Conservation (phyloP, 2,888 invertebrate species). For the Phengaris arion region DNA sequence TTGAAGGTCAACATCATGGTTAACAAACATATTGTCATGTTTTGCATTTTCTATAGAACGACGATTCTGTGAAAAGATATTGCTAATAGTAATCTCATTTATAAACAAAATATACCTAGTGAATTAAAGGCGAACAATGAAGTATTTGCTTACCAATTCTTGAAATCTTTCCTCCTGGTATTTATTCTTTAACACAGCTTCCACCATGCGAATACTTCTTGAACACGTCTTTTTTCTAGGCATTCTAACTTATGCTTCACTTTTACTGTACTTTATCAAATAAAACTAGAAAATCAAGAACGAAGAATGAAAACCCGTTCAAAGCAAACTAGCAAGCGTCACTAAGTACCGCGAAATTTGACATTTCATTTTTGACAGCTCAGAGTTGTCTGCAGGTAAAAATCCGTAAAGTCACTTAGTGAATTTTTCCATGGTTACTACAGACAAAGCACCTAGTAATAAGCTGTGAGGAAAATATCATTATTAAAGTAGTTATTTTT, state of each 20-base stretch:
- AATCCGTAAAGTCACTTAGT: too few species aligned
- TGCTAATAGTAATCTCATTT: too few species aligned
- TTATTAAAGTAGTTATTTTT: too few species aligned
- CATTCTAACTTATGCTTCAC: neutral
- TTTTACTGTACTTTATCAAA: neutral
- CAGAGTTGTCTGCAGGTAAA: too few species aligned
- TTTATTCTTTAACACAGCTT: neutral
- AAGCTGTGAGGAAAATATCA: too few species aligned
- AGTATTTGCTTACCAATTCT: neutral
- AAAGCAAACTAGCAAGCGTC: neutral
- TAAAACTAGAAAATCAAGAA: slow-evolving; percentile 1
- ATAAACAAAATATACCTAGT: neutral
- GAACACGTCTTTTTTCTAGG: neutral
- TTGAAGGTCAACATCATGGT: too few species aligned
- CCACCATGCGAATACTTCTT: neutral
- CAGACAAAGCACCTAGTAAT: too few species aligned
- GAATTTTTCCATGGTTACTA: too few species aligned
- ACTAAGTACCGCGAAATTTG: neutral
- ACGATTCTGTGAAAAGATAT: too few species aligned
- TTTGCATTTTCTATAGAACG: too few species aligned
- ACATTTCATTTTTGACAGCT: too few species aligned
- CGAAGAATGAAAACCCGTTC: neutral
- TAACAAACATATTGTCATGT: too few species aligned
- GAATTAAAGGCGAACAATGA: neutral
- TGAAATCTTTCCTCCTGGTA: neutral